Percentiles rank a stretch among this genome's conserved stretches.
Evolutionary conservation across 2,113 vertebrate species (phyloP).

Genomic region (Dunckerocampus dactyliophorus): DNA sequence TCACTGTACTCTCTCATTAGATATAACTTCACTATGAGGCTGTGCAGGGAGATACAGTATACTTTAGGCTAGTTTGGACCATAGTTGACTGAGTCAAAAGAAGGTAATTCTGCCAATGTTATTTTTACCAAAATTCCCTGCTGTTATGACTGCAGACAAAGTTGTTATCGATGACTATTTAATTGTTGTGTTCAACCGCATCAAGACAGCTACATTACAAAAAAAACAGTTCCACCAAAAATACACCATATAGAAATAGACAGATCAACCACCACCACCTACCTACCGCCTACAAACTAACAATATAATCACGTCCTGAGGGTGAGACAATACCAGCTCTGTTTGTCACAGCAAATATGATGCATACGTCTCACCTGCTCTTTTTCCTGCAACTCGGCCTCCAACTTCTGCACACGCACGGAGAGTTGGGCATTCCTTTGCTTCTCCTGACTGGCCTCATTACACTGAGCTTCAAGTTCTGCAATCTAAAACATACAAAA

Average conservation of each 20-base stretch:
- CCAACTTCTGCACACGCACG: slow-evolving; percentile 81
- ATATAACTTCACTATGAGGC: slow-evolving; percentile 20
- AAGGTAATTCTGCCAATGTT: background rate
- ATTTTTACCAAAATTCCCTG: slow-evolving; percentile 20
- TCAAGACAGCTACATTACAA: too few species aligned
- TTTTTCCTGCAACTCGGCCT: slow-evolving; percentile 86
- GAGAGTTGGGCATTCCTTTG: slow-evolving; percentile 82
- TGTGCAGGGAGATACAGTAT: slow-evolving; percentile 4
- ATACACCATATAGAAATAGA: too few species aligned
- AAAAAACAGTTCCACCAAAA: too few species aligned
- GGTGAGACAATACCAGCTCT: background rate
- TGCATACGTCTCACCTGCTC: slow-evolving; percentile 75
- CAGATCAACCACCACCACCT: slow-evolving; percentile 21
- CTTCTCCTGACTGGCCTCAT: slow-evolving; percentile 83
- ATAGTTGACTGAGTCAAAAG: background rate
- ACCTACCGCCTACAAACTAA: background rate
- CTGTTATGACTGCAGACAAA: slow-evolving; percentile 16
- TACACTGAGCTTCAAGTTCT: slow-evolving; percentile 84
- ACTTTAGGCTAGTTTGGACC: slow-evolving; percentile 31
- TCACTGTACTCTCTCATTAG: slow-evolving; percentile 35
- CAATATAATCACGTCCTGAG: slow-evolving; percentile 39
- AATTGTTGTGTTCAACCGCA: too few species aligned
- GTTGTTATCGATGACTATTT: background rate
- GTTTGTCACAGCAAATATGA: background rate
- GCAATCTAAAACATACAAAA: slow-evolving; percentile 71